phyloP scores from a whole-genome alignment of 1,140 invertebrate genomes.

The Calosoma granatense region DNA sequence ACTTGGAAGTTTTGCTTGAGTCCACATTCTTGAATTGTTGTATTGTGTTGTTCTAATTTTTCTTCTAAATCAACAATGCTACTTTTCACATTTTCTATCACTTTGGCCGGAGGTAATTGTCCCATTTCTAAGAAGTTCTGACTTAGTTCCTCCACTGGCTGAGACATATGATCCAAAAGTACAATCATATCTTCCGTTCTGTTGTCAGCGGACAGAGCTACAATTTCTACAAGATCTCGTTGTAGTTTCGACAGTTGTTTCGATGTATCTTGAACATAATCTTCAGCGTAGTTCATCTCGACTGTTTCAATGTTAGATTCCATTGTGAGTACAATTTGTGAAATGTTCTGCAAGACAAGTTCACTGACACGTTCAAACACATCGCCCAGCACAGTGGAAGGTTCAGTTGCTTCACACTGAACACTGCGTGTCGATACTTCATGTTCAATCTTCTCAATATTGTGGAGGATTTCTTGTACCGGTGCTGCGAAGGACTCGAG shows the following conservation, averaged over 20 bases:
- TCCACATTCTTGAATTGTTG: neutral
- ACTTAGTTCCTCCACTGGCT: neutral
- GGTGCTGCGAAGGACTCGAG: conserved; percentile 39
- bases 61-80: neutral
- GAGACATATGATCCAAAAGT: neutral
- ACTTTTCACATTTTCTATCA: neutral
- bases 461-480: conserved; percentile 37
- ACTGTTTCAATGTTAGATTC: conserved; percentile 29
- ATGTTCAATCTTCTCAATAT: conserved; percentile 24
- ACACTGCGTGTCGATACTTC: conserved; percentile 6
- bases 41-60: neutral
- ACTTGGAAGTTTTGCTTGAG: neutral
- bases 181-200: conserved; percentile 4
- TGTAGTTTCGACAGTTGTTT: conserved; percentile 27
- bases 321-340: conserved; percentile 26
- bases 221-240: conserved; percentile 6
- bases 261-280: conserved; percentile 25
- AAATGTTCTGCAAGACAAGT: conserved; percentile 27
- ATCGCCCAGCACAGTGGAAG: conserved; percentile 25
- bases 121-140: neutral
- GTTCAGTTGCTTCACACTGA: conserved; percentile 9
- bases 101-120: neutral
- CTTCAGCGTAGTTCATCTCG: conserved; percentile 22
- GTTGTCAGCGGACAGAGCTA: neutral
- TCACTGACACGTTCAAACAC: conserved; percentile 30